Base-by-base conservation (phyloP, 2,888 invertebrate species). In the Agrotis segetum region DNA sequence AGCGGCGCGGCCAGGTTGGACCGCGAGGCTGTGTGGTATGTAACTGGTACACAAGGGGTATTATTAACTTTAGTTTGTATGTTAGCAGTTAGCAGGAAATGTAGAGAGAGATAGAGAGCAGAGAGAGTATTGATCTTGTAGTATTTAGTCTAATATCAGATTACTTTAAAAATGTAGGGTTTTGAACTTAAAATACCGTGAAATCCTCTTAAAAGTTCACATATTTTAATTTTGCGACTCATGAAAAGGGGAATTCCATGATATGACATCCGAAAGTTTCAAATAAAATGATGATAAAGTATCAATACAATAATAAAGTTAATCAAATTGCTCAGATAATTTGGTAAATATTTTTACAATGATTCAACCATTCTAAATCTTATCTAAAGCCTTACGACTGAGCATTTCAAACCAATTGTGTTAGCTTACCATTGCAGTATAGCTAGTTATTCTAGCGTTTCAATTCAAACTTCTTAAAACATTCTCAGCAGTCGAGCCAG, bases 1-100 rank as follows among this genome's bases (percentile, higher is more conserved):
- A 95, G 94, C 95, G 92, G 88, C 90, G 90, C 93, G 89, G 90
- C 90, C 94, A 93, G 93, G 94, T 93, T 92, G 92, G 90, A 89
- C 90, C 87, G 87, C 64, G 88, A 55, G 60, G 94, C 91, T 59
- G 34, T 85, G 87, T 82, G 92, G 94, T 95, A 93, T 88, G 93
- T 91, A 88, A 81, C 79, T 79, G 89, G 65, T 62, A 77, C 66
- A 56, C 50, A 70, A 70, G 49, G 67, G 52, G n/a, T 56, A 60
- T 62, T 46, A 59, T 71, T 24, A 56, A 55, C 52, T 72, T 77
- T 62, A 49, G 52, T 64, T 75, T 67, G 9, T 63, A n/a, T 44
- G 5, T 55, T 11, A 50, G 11, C 16, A 16, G 34, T 14, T n/a
- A n/a, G 4, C 44, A 34, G 19, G 6, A 21, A 29, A 17, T 34